phyloP scores from a whole-genome alignment of 2,888 invertebrate species.

The Ptychoptera albimana region DNA sequence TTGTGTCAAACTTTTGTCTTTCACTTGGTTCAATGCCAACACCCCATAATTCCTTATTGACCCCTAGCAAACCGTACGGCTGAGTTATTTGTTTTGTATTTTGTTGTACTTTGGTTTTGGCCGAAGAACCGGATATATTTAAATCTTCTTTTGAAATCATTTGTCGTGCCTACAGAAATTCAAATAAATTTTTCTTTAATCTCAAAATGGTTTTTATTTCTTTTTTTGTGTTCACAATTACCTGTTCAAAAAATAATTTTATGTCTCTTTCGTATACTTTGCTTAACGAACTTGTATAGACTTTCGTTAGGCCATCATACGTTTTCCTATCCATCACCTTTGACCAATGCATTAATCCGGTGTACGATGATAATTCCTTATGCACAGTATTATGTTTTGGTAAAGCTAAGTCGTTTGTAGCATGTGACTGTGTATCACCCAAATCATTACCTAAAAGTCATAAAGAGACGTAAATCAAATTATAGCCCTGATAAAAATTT shows the following conservation, averaged over 20 bases:
- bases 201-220: no score
- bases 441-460: conserved; percentile 44
- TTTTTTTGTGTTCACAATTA: conserved; percentile 8
- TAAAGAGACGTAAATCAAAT: no score
- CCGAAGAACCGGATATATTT: conserved; percentile 19
- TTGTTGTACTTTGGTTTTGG: conserved; percentile 26
- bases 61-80: conserved; percentile 35
- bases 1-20: conserved; percentile 42
- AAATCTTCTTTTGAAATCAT: conserved; percentile 30
- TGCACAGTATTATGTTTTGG: conserved; percentile 69
- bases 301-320: conserved; percentile 64
- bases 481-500: no score
- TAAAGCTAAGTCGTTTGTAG: conserved; percentile 40
- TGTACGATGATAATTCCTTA: conserved; percentile 70
- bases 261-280: conserved; percentile 82
- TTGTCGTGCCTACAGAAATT: conserved; percentile 22
- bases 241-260: conserved; percentile 59
- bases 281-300: conserved; percentile 67
- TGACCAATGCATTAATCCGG: conserved; percentile 83
- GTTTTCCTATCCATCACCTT: conserved; percentile 73
- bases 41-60: conserved; percentile 47
- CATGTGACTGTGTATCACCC: conserved; percentile 38
- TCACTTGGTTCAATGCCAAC: conserved; percentile 43
- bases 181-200: no score
- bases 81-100: conserved; percentile 20